Conservation (phyloP, 2,797 vertebrate genomes). For the Adrianichthys oophorus region DNA sequence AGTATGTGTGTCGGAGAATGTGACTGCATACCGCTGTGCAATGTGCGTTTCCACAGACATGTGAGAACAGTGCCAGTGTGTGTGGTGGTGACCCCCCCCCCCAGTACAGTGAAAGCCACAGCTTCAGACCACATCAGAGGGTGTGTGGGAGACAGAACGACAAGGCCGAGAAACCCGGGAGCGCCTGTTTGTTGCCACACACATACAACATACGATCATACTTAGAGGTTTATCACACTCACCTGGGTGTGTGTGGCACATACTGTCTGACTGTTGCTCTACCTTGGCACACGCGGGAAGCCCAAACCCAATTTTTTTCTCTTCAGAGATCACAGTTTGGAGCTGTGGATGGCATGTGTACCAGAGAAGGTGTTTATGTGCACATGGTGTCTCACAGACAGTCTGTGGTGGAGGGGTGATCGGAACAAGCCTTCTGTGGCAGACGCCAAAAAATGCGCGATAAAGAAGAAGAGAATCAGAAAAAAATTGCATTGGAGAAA, state of each 20-base stretch:
- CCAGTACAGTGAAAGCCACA: conserved; percentile 71
- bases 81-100: conserved; percentile 62
- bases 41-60: conserved; percentile 77
- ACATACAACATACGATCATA: conserved; percentile 48
- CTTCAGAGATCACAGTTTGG: conserved; percentile 57
- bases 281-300: conserved; percentile 42
- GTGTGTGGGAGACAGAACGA: conserved; percentile 75
- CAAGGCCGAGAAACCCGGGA: conserved; percentile 74
- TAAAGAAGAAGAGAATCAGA: too few relatives aligned
- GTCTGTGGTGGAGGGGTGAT: conserved; percentile 42
- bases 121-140: conserved; percentile 76
- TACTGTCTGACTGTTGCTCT: conserved; percentile 15
- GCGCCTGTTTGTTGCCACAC: conserved; percentile 69
- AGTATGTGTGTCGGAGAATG: conserved; percentile 67
- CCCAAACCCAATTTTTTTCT: conserved; percentile 53
- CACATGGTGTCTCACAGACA: conserved; percentile 61
- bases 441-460: too few relatives aligned
- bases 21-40: conserved; percentile 68
- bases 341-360: conserved; percentile 10
- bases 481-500: too few relatives aligned
- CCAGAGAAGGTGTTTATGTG: conserved; percentile 60
- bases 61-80: conserved; percentile 75
- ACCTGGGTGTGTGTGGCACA: conserved; percentile 56
- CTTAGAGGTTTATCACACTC: conserved; percentile 49
- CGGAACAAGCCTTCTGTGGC: conserved; percentile 46